Evolutionary conservation across 2,797 vertebrate genomes (phyloP), one percentile per base, ranked within the genome.

Genomic region (Peromyscus eremicus): DNA sequence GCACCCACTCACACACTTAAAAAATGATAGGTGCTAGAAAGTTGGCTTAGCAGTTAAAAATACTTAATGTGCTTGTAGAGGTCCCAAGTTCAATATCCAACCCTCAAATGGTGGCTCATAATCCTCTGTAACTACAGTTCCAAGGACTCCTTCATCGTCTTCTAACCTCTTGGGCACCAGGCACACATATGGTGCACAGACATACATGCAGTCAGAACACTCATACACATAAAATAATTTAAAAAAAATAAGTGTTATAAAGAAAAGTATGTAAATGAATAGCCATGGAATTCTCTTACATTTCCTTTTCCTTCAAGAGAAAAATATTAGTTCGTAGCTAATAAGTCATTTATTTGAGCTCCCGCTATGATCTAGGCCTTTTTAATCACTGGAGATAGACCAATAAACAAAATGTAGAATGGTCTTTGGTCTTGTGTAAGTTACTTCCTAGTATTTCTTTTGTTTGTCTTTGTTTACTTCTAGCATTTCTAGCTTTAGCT

Each of bases 361-460:
- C 8, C 57, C 80, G 0, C 32, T 91, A 34, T 89, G 66, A 94
- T 29, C 6, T 83, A 79, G 75, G 57, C 37, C 57, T 91, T 92
- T 91, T 94, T 94, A 89, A 73, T 46, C 32, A 89, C 76, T 94
- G 94, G 43, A 95, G 64, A 52, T 92, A 70, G 6, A 40, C 91
- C 77, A 85, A 21, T 93, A 95, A 95, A 96, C 43, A 92, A 96
- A 95, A 76, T 40, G 2, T 81, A 81, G 57, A 90, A 92, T 60
- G 46, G 64, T 94, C 7, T 32, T 82, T 92, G 62, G 32, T 81
- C 32, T 89, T 91, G 3, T 75, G 16, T 88, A 94, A 92, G 46
- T 95, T 89, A 76, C 40, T 92, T 96, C 80, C 29, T 80, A 77
- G 55, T 29, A 94, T 89, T 95, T 95, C 80, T 96, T 76, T 60